Base-by-base conservation (phyloP, 2,888 invertebrate genomes). In the Chymomyza amoena region DNA sequence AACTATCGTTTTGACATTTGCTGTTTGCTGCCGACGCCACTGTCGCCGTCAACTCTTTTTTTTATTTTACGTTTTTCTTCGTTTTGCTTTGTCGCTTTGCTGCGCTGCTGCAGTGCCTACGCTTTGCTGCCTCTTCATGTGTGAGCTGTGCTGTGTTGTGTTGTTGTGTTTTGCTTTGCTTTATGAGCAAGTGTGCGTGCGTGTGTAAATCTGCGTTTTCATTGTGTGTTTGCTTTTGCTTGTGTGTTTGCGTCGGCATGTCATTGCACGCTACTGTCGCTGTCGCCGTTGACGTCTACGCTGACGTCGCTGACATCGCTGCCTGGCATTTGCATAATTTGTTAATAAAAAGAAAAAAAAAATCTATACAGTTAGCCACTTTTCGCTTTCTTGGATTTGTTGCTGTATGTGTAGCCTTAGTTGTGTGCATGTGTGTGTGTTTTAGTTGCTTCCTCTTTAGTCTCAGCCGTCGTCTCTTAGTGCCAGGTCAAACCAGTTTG, bases 401-500 rank as follows among this genome's bases (percentile, higher is more conserved):
- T 20, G 20, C 36, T 25, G 61, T 25, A 25, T 25, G 50, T 20
- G 32, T 32, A 32, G 6, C 32, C 50, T 61, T n/a, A 18, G 50
- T 62, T 25, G 73, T 62, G 73, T 62, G 61, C 15, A 61, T 69
- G 69, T 67, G 62, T 63, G 57, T n/a, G 45, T 61, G 69, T 36
- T 60, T 25, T 68, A 69, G 64, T 66, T 70, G 66, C 70, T 68
- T 68, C 74, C 72, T 45, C 39, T 45, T 45, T n/a, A 20, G 10
- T n/a, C 39, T 56, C 66, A 54, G 32, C 32, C 32, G 32, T 32
- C 32, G 32, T 10, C 39, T 13, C 39, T 2, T 45, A 1, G 1
- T 13, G 39, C 39, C 39, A 45, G 13, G 39, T 45, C 39, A 78
- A 78, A 78, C 78, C 78, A 64, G 79, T 78, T 79, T 78, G 36